Base-by-base conservation (phyloP, 2,888 invertebrate species). In the Aspidapion aeneum region DNA sequence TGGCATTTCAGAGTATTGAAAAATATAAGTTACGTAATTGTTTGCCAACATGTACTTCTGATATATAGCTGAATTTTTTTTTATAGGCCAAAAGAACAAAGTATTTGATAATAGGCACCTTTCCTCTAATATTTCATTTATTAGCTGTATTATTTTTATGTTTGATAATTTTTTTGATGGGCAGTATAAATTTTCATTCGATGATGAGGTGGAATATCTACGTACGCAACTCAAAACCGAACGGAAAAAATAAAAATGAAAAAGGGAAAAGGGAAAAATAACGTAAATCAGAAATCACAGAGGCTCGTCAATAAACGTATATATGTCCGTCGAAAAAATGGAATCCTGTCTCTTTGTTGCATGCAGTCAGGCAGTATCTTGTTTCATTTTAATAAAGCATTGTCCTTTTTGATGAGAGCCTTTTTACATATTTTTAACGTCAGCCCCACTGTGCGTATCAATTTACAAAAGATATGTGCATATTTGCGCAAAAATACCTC, bases 301-400 rank as follows among this genome's bases (percentile, higher is more conserved):
- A 35, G 35, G 35, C 35, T 35, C 35, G 35, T 35, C 35, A 35
- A 35, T 35, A 35, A 35, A 35, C 35, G 35, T 35, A 35, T 35
- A 35, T 35, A 35, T 35, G 35, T 35, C 35, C 12, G 35, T 12
- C 12, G 35, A 35, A 35, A 35, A 35, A 35, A 35, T 35, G 35
- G 35, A 3, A 12, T 35, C 35, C 52, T 52, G 52, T 19, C 52
- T 52, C 52, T 52, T 35, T 35, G 35, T 35, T 35, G 35, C 35
- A 35, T 35, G 35, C 3, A 7, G 35, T 12, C 35, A 35, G 3
- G 35, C 35, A 5, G 52, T 63, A 60, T 63, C 63, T 65, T 62
- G 65, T 65, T 63, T 62, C 63, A 66, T 66, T 63, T 66, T 66
- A 66, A 66, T 66, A 66, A 63, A 66, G 63, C 66, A 63, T 66